These are phyloP conservation scores for Ceratosolen solmsi DNA, from an alignment of 1,140 invertebrate species.

Conservation along the genomic window DNA sequence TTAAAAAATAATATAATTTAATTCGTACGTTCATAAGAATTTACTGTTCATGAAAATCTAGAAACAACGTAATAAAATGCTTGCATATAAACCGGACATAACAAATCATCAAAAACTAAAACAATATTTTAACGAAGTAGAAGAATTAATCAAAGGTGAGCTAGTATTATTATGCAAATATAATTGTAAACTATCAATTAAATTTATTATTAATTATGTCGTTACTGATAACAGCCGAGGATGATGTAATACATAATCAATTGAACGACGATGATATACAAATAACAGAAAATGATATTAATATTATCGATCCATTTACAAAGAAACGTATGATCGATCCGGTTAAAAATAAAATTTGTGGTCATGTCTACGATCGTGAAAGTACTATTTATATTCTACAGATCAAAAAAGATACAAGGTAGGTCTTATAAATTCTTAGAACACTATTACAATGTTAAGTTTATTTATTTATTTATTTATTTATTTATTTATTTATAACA, in stretches of 20 bases:
- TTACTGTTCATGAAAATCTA: conserved; percentile 26
- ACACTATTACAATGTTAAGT: not conserved
- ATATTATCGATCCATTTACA: conserved; percentile 75
- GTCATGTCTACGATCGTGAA: conserved; percentile 74
- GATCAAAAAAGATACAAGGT: conserved; percentile 69
- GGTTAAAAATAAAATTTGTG: conserved; percentile 74
- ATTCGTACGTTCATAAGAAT: not conserved
- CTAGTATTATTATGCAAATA: not conserved
- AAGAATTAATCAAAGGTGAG: conserved; percentile 54
- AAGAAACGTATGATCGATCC: conserved; percentile 73
- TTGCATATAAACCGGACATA: conserved; percentile 44
- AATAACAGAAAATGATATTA: conserved; percentile 57
- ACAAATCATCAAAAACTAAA: conserved; percentile 46
- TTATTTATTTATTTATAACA: no score
- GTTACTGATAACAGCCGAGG: conserved; percentile 26
- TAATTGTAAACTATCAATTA: not conserved
- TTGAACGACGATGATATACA: conserved; percentile 59
- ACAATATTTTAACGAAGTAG: conserved; percentile 54
- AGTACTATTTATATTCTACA: conserved; percentile 69
- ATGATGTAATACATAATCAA: not conserved
- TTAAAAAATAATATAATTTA: not conserved
- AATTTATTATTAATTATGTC: conserved; percentile 1
- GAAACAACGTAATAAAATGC: conserved; percentile 43
- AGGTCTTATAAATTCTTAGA: not conserved
- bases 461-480: not conserved